Evolutionary conservation across 2,797 vertebrate species (phyloP).

Genomic region (Xerus rutilus): DNA sequence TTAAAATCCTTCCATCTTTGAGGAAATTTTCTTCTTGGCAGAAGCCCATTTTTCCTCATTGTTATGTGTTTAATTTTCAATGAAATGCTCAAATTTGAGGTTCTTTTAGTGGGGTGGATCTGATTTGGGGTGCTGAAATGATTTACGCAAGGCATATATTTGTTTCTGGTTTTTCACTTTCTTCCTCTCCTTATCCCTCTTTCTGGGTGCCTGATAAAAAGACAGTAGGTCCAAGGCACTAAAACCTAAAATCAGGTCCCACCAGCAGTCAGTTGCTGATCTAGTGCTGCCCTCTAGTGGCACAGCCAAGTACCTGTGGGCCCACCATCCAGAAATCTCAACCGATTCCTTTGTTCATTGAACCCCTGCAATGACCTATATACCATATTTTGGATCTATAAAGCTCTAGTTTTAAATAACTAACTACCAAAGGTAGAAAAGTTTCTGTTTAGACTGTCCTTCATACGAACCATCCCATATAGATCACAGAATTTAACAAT

Average conservation of each 20-base stretch:
- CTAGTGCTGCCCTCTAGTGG: slow-evolving; percentile 81
- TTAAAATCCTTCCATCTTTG: background rate
- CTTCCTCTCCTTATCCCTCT: background rate
- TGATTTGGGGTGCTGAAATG: background rate
- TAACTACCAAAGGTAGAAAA: background rate
- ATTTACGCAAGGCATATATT: background rate
- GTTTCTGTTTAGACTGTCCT: background rate
- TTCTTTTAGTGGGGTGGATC: background rate
- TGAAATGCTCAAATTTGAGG: background rate
- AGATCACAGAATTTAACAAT: background rate
- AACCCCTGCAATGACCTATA: background rate
- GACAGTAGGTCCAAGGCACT: background rate
- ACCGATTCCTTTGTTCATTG: background rate
- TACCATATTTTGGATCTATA: background rate
- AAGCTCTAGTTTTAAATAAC: slow-evolving; percentile 14
- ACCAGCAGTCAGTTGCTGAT: background rate
- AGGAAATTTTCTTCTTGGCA: background rate
- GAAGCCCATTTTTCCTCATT: background rate
- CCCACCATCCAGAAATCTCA: background rate
- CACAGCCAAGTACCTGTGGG: background rate
- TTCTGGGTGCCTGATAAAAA: background rate
- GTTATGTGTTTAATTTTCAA: background rate
- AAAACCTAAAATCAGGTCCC: background rate
- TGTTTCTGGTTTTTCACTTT: background rate
- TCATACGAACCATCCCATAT: background rate